Evolutionary conservation across 1,140 invertebrate genomes (phyloP).

Genomic region (Aporrectodea caliginosa): DNA sequence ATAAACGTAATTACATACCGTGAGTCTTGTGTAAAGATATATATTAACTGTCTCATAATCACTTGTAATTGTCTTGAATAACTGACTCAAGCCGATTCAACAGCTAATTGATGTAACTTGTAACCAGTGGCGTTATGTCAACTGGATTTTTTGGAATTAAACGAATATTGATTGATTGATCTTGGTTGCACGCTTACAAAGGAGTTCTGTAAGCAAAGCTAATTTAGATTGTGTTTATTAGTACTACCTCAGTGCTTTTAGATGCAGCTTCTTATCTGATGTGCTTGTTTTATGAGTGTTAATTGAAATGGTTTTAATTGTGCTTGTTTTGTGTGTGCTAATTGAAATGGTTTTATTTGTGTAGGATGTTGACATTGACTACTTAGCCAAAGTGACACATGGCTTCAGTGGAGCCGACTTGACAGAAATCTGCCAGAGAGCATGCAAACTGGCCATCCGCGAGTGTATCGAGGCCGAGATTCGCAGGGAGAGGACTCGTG

Average conservation of each 20-base stretch:
- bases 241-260: neutral
- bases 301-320: neutral
- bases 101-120: too few species aligned
- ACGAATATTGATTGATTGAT: neutral
- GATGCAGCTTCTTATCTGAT: neutral
- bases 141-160: too few species aligned
- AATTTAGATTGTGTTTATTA: too few species aligned
- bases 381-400: conserved; percentile 92
- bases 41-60: too few species aligned
- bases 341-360: neutral
- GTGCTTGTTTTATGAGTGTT: neutral
- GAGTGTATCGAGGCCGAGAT: conserved; percentile 97
- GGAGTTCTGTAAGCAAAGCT: too few species aligned
- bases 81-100: too few species aligned
- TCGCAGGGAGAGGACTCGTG: conserved; percentile 77
- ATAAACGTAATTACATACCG: too few species aligned
- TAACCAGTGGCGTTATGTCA: too few species aligned
- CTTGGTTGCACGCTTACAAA: neutral
- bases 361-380: conserved; percentile 87
- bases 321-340: neutral
- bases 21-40: too few species aligned
- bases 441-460: conserved; percentile 97
- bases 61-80: too few species aligned
- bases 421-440: conserved; percentile 98
- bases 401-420: conserved; percentile 99